These are phyloP conservation scores for Drosophila gaucha DNA, from an alignment of 2,888 invertebrate genomes.

Conservation along the genomic window DNA sequence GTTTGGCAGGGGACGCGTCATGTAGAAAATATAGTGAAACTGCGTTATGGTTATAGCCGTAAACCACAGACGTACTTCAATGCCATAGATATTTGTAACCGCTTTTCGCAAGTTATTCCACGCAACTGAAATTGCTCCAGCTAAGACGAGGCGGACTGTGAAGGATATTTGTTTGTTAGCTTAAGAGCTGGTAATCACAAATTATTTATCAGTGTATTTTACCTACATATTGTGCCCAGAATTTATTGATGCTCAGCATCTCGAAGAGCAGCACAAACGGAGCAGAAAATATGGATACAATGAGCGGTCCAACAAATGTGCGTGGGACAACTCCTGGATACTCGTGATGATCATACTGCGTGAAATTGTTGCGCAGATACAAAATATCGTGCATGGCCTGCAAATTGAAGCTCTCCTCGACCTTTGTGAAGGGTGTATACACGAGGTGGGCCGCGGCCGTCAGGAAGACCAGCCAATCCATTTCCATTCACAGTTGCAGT, in stretches of 20 bases:
- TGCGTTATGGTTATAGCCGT: constrained; percentile 94
- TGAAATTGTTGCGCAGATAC: constrained; percentile 93
- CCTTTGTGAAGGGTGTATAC: constrained; percentile 98
- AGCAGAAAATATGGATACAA: constrained; percentile 91
- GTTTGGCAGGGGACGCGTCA: constrained; percentile 97
- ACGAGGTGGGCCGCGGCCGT: constrained; percentile 92
- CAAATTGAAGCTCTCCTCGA: constrained; percentile 99
- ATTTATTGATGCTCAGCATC: constrained; percentile 90
- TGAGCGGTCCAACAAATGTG: constrained; percentile 96
- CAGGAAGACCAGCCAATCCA: constrained; percentile 91
- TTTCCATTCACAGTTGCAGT: constrained; percentile 71
- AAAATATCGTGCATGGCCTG: constrained; percentile 99
- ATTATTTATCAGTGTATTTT: constrained; percentile 53
- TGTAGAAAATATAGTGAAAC: constrained; percentile 99
- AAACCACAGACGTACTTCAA: constrained; percentile 92
- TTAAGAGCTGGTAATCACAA: background rate
- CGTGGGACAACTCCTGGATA: constrained; percentile 99
- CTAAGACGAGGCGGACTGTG: constrained; percentile 93
- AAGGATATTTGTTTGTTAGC: constrained; percentile 65
- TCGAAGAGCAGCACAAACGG: constrained; percentile 90
- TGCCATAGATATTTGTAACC: constrained; percentile 91
- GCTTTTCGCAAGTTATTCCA: constrained; percentile 91
- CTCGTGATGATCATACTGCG: constrained; percentile 98
- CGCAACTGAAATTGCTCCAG: constrained; percentile 90
- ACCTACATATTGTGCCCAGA: constrained; percentile 96